These are phyloP conservation scores for Frankliniella intonsa DNA, from an alignment of 2,888 invertebrate species.

Conservation along the genomic window DNA sequence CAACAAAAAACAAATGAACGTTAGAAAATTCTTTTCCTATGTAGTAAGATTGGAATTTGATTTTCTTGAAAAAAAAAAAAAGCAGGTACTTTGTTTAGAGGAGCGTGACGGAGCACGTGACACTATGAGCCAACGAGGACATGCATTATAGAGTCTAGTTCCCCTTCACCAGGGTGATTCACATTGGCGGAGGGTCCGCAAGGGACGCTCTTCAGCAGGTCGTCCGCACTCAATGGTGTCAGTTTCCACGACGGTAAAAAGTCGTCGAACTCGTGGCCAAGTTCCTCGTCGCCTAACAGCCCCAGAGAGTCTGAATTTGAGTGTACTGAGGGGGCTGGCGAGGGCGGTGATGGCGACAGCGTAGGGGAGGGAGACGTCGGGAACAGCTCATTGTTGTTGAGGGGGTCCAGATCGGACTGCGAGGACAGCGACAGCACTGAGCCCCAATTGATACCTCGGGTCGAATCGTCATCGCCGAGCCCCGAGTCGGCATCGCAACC, in stretches of 20 bases:
- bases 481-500: constrained; percentile 43
- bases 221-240: constrained; percentile 50
- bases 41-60: constrained; percentile 20
- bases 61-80: constrained; percentile 21
- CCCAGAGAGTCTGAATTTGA: constrained; percentile 32
- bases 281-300: constrained; percentile 46
- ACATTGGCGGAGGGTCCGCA: constrained; percentile 39
- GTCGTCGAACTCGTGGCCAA: constrained; percentile 53
- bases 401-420: constrained; percentile 77
- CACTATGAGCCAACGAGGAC: constrained; percentile 53
- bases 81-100: constrained; percentile 20
- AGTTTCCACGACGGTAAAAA: constrained; percentile 52
- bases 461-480: constrained; percentile 56
- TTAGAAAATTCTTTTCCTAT: constrained; percentile 1
- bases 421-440: constrained; percentile 82
- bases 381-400: constrained; percentile 74
- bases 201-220: constrained; percentile 49
- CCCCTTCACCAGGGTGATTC: constrained; percentile 44
- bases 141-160: constrained; percentile 54
- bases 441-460: constrained; percentile 85
- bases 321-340: constrained; percentile 54
- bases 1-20: neutral
- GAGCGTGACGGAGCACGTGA: neutral
- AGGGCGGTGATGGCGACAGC: constrained; percentile 46
- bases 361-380: constrained; percentile 8